phyloP scores from a whole-genome alignment of 2,113 vertebrate species.

The Heptranchias perlo region DNA sequence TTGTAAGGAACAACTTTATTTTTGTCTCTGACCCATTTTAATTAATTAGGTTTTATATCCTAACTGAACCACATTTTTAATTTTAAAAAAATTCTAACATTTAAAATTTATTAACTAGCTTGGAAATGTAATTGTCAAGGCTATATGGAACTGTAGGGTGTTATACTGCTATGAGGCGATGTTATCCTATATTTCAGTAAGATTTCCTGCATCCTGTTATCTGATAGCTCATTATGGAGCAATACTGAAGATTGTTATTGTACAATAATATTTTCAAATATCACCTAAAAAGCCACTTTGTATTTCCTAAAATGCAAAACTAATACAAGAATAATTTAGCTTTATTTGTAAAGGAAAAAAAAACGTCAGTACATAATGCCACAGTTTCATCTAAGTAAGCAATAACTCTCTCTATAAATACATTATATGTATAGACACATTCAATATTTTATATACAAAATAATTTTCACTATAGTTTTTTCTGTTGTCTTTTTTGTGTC shows the following conservation, averaged over 20 bases:
- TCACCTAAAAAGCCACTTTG: background rate
- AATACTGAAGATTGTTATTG: background rate
- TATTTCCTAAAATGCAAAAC: background rate
- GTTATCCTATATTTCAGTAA: background rate
- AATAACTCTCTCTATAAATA: background rate
- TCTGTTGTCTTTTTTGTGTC: no score
- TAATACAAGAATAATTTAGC: background rate
- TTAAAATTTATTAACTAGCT: background rate
- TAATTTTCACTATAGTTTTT: no score
- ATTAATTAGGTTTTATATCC: background rate
- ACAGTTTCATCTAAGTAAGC: background rate
- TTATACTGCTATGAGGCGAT: background rate
- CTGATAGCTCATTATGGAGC: background rate
- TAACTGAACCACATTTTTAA: background rate
- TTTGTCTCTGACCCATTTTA: background rate
- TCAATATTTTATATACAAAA: no score
- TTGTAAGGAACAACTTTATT: background rate
- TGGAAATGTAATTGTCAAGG: background rate
- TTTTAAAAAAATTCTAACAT: background rate
- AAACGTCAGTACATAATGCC: background rate
- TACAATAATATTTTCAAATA: background rate
- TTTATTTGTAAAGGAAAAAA: background rate
- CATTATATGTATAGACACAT: no score
- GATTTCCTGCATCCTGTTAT: background rate
- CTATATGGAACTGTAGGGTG: no score